Evolutionary conservation across 1,140 invertebrate genomes (phyloP).

Genomic region (Pseudomyrmex sp.): DNA sequence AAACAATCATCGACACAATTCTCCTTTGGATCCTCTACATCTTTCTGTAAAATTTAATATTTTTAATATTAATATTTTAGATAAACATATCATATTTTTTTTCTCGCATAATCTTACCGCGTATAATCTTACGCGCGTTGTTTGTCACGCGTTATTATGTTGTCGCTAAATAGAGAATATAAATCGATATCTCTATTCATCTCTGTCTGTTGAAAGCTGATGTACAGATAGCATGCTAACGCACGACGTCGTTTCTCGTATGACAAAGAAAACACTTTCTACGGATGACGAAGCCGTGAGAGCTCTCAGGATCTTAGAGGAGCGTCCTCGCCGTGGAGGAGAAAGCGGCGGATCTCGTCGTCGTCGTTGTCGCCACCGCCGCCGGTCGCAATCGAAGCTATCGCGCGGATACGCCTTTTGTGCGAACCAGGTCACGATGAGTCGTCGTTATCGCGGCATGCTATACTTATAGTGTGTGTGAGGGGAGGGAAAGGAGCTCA

Average conservation of each 20-base stretch:
- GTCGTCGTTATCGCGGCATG: slow-evolving; percentile 47
- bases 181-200: slow-evolving; percentile 41
- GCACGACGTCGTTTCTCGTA: slow-evolving; percentile 28
- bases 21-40: too few relatives aligned
- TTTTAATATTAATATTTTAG: background rate
- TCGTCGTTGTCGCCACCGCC: too few relatives aligned
- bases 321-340: slow-evolving; percentile 21
- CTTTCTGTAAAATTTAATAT: too few relatives aligned
- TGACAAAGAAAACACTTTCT: slow-evolving; percentile 53
- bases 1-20: background rate
- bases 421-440: slow-evolving; percentile 48
- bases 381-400: slow-evolving; percentile 41
- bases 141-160: slow-evolving; percentile 32
- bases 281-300: slow-evolving; percentile 26
- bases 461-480: background rate
- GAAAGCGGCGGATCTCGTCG: slow-evolving; percentile 9
- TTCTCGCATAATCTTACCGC: background rate
- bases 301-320: slow-evolving; percentile 23
- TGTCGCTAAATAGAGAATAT: background rate
- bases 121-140: background rate
- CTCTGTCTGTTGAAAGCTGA: slow-evolving; percentile 30
- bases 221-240: slow-evolving; percentile 35
- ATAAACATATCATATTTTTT: slow-evolving; percentile 15
- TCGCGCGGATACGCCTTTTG: slow-evolving; percentile 50
- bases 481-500: background rate